Evolutionary conservation across 2,888 invertebrate genomes (phyloP).

Genomic region (Diadromus collaris): DNA sequence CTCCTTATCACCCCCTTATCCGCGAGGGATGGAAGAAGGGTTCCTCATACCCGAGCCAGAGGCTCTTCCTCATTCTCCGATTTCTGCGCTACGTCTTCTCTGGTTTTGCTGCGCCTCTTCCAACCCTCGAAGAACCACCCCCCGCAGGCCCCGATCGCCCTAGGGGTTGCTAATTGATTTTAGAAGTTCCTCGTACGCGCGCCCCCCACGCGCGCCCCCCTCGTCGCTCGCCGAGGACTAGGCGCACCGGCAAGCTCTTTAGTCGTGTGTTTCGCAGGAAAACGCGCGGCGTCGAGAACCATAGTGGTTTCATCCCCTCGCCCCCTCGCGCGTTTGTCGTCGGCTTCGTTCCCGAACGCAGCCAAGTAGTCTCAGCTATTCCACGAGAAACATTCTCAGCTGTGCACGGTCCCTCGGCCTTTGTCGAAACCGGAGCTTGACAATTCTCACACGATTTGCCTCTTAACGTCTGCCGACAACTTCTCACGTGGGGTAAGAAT

Average conservation of each 20-base stretch:
- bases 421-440: conserved; percentile 56
- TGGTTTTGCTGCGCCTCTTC: conserved; percentile 24
- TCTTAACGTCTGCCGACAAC: conserved; percentile 1
- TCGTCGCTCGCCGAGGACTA: conserved; percentile 35
- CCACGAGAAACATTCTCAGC: conserved; percentile 62
- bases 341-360: conserved; percentile 46
- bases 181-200: conserved; percentile 73
- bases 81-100: conserved; percentile 23
- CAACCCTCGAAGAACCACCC: conserved; percentile 67
- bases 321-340: conserved; percentile 43
- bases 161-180: conserved; percentile 79
- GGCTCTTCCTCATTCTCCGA: conserved; percentile 40
- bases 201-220: conserved; percentile 21
- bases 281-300: conserved; percentile 46
- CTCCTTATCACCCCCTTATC: conserved; percentile 59
- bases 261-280: conserved; percentile 53
- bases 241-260: conserved; percentile 41
- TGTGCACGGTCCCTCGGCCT: conserved; percentile 44
- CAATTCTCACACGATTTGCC: conserved; percentile 47
- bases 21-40: conserved; percentile 45
- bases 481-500: background rate
- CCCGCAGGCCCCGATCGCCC: conserved; percentile 57
- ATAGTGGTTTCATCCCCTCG: conserved; percentile 20
- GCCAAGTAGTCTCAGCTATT: conserved; percentile 69
- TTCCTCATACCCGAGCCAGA: conserved; percentile 29